Conservation (phyloP, 1,140 invertebrate genomes). For the Drosophila equinoxialis region DNA sequence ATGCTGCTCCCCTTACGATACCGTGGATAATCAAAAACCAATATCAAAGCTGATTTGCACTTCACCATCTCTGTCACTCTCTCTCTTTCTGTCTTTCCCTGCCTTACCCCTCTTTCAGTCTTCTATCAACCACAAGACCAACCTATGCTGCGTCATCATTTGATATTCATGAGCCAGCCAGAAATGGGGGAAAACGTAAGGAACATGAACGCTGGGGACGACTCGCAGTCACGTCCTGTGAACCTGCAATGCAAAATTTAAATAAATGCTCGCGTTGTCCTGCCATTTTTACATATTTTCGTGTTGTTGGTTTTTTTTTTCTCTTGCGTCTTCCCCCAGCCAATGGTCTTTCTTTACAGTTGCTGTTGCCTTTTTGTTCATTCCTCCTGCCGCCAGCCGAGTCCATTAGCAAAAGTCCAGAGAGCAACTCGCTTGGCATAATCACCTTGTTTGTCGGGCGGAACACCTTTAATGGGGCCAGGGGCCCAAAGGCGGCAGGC, state of each 20-base stretch:
- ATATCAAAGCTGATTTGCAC: constrained; percentile 65
- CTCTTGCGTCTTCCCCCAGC: neutral
- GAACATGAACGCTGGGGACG: constrained; percentile 4
- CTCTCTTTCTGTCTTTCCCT: neutral
- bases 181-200: neutral
- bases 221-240: constrained; percentile 61
- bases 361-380: neutral
- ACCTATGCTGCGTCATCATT: constrained; percentile 51
- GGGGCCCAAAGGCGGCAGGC: neutral
- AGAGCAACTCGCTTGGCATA: constrained; percentile 66
- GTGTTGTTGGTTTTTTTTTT: constrained; percentile 14
- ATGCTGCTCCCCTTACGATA: neutral
- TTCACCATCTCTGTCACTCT: neutral
- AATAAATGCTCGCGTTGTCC: constrained; percentile 62
- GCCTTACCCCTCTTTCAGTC: neutral
- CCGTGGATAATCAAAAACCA: constrained; percentile 68
- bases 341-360: constrained; percentile 4
- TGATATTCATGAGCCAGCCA: constrained; percentile 67
- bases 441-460: constrained; percentile 74
- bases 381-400: constrained; percentile 33
- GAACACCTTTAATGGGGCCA: constrained; percentile 65
- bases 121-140: neutral
- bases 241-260: constrained; percentile 64
- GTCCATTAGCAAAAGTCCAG: constrained; percentile 70
- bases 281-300: constrained; percentile 32